Conservation (phyloP, 2,888 invertebrate species). For the Lasioglossum malachurum region DNA sequence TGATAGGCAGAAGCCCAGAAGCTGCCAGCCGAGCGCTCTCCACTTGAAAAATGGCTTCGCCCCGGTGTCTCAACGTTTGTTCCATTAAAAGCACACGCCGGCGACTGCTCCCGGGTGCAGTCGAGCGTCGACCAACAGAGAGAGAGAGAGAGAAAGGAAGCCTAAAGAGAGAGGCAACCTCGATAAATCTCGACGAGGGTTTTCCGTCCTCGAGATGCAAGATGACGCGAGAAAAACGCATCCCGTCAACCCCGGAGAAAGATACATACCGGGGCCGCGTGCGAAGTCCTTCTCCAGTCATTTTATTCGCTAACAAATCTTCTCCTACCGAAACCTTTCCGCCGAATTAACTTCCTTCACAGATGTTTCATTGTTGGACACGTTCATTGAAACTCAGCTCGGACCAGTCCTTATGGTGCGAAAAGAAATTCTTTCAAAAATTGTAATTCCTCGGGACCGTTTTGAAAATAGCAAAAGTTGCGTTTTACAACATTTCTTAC, state of each 20-base stretch:
- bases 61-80: conserved; percentile 70
- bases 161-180: conserved; percentile 61
- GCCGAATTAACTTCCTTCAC: background rate
- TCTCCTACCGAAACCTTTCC: background rate
- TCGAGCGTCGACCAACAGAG: conserved; percentile 42
- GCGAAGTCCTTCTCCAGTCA: conserved; percentile 1
- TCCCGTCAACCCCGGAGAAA: background rate
- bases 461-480: too few species aligned
- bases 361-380: background rate
- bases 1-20: conserved; percentile 54
- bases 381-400: background rate
- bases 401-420: background rate
- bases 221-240: conserved; percentile 60
- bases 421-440: too few species aligned
- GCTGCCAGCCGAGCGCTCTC: conserved; percentile 54
- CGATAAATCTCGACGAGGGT: conserved; percentile 69
- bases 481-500: too few species aligned
- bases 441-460: too few species aligned
- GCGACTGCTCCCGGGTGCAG: conserved; percentile 62
- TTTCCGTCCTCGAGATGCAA: conserved; percentile 47
- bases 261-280: background rate
- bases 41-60: conserved; percentile 63
- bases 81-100: conserved; percentile 68
- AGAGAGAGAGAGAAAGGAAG: conserved; percentile 45
- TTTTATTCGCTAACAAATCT: background rate